Conservation (phyloP, 2,797 vertebrate genomes). For the Gorsachius magnificus region DNA sequence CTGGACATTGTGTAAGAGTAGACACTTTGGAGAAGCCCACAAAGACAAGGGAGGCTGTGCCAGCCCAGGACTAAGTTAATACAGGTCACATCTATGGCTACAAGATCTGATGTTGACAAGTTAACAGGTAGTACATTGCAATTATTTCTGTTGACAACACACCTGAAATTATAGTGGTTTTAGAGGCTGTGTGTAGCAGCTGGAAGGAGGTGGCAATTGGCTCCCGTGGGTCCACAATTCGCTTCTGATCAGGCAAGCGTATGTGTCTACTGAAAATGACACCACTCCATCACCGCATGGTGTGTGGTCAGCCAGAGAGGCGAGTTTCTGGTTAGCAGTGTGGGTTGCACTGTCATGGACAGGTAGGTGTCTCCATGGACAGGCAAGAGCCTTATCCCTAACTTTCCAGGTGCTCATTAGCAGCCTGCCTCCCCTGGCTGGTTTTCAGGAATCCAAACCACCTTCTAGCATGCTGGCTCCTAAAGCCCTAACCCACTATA, state of each 20-base stretch:
- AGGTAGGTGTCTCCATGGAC: not conserved
- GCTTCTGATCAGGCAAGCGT: not conserved
- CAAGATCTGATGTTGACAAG: not conserved
- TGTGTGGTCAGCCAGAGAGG: not conserved
- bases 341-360: not conserved
- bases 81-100: not conserved
- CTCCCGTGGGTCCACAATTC: not conserved
- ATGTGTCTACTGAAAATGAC: fast-evolving
- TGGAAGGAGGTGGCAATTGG: not conserved
- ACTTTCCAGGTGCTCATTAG: not conserved
- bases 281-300: fast-evolving
- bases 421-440: not conserved
- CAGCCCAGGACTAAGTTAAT: not conserved
- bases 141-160: not conserved
- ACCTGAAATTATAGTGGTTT: not conserved
- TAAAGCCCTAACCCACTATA: not conserved
- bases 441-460: not conserved
- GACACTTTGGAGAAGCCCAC: not conserved
- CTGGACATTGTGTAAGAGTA: not conserved
- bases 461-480: not conserved
- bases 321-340: not conserved
- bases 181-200: not conserved
- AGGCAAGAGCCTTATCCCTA: not conserved
- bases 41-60: not conserved
- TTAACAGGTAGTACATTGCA: not conserved